phyloP scores from a whole-genome alignment of 2,888 invertebrate species.

The Agriopis marginaria region DNA sequence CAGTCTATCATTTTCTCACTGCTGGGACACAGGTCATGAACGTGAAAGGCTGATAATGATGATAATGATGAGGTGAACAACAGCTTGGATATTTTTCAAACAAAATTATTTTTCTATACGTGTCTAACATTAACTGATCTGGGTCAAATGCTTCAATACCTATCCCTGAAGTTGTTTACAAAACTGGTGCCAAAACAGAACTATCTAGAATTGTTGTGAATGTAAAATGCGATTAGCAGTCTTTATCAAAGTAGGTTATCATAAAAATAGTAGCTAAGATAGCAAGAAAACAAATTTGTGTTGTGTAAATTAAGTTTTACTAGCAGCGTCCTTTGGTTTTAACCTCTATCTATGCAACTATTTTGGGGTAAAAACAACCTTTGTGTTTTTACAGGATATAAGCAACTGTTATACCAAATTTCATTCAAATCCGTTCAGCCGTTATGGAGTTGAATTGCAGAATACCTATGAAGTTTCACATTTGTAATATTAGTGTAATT shows the following conservation, averaged over 20 bases:
- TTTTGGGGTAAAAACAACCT: neutral
- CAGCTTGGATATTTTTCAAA: no score
- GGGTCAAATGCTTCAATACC: conserved; percentile 6
- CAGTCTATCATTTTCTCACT: no score
- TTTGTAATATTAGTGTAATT: no score
- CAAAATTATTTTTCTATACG: no score
- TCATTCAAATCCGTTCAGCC: no score
- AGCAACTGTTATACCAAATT: no score
- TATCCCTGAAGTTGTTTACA: conserved; percentile 29
- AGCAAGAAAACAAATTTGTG: neutral
- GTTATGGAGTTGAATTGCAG: no score
- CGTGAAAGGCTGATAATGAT: neutral
- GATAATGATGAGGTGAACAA: neutral
- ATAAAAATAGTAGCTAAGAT: conserved; percentile 24
- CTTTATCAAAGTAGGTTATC: conserved; percentile 57
- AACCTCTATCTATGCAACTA: neutral
- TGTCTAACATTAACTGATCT: conserved; percentile 11
- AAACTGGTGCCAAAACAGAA: conserved; percentile 20
- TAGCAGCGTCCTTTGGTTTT: no score
- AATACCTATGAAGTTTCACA: no score
- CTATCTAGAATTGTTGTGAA: conserved; percentile 17
- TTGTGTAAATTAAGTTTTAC: neutral
- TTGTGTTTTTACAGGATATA: no score
- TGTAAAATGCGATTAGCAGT: neutral
- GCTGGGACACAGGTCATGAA: no score